Evolutionary conservation across 2,113 vertebrate species (phyloP).

Genomic region (Lophochroa leadbeateri): DNA sequence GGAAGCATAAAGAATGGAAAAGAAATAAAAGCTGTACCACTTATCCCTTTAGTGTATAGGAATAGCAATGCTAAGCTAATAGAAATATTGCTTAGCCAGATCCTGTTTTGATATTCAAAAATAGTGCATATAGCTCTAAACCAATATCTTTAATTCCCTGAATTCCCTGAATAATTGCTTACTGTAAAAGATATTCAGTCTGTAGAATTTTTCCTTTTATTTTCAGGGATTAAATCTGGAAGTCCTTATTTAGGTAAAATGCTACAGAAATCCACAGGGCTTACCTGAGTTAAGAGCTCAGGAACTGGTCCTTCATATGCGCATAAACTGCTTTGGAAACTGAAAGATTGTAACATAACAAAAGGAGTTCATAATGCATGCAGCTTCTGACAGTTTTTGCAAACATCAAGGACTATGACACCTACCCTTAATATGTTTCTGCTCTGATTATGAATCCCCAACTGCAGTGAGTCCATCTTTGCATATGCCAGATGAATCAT

Average conservation of each 20-base stretch:
- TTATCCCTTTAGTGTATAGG: slow-evolving; percentile 14
- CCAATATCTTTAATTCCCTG: not conserved
- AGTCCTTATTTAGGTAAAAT: slow-evolving; percentile 21
- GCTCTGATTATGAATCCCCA: slow-evolving; percentile 46
- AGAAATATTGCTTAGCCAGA: slow-evolving; percentile 22
- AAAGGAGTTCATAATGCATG: slow-evolving; percentile 48
- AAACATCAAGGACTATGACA: slow-evolving; percentile 60
- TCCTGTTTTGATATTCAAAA: slow-evolving; percentile 24
- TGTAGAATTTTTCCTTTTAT: slow-evolving; percentile 25
- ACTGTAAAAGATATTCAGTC: slow-evolving; percentile 14
- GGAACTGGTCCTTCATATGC: slow-evolving; percentile 37
- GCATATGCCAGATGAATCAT: slow-evolving; percentile 26
- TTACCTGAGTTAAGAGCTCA: slow-evolving; percentile 41
- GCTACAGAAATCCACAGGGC: slow-evolving; percentile 26
- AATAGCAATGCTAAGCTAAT: slow-evolving; percentile 12
- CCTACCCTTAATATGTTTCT: slow-evolving; percentile 38
- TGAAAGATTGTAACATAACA: not conserved
- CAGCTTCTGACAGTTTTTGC: slow-evolving; percentile 56
- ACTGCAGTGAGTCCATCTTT: slow-evolving; percentile 31
- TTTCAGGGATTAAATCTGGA: not conserved
- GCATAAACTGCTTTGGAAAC: slow-evolving; percentile 64
- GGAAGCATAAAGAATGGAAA: slow-evolving; percentile 8
- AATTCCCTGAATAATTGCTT: slow-evolving; percentile 47
- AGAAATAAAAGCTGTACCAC: not conserved
- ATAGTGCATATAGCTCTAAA: not conserved